A percentile compares a stretch with the other conserved stretches of the same genome.
phyloP scores from a whole-genome alignment of 2,888 invertebrate genomes.

The Dynastes tityus region DNA sequence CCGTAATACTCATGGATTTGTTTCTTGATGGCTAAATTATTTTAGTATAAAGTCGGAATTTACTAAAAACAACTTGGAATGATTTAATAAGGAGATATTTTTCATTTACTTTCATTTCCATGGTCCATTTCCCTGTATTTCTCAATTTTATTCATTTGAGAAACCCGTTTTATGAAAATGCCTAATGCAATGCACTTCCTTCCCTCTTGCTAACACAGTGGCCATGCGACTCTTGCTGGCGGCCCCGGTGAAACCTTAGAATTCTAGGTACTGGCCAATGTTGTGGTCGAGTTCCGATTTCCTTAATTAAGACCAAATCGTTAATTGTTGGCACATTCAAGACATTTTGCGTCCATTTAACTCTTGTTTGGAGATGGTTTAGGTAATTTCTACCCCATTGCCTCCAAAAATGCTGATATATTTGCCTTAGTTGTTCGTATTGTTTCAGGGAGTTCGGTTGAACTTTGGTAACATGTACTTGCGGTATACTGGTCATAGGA shows the following conservation, averaged over 20 bases:
- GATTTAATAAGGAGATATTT: too few species aligned
- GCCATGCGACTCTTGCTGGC: conserved; percentile 24
- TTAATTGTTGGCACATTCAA: neutral
- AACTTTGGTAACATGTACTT: conserved; percentile 52
- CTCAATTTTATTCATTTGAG: too few species aligned
- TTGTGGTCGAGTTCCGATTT: conserved; percentile 30
- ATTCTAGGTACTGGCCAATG: conserved; percentile 39
- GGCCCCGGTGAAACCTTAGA: neutral
- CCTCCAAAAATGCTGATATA: conserved; percentile 57
- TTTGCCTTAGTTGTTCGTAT: conserved; percentile 57
- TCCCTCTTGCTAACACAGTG: neutral
- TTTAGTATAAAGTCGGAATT: too few species aligned
- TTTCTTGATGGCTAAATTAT: too few species aligned
- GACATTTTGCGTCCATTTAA: conserved; percentile 51
- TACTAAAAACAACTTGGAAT: too few species aligned
- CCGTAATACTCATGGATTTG: too few species aligned
- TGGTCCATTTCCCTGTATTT: too few species aligned
- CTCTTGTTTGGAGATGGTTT: neutral
- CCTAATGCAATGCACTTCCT: neutral
- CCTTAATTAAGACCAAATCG: conserved; percentile 33
- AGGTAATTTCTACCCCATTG: conserved; percentile 59
- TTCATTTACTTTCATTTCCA: too few species aligned
- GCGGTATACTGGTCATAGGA: conserved; percentile 54
- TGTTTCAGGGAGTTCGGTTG: conserved; percentile 48
- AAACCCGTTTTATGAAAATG: too few species aligned